Base-by-base conservation (phyloP, 2,888 invertebrate species). In the Baronia brevicornis region DNA sequence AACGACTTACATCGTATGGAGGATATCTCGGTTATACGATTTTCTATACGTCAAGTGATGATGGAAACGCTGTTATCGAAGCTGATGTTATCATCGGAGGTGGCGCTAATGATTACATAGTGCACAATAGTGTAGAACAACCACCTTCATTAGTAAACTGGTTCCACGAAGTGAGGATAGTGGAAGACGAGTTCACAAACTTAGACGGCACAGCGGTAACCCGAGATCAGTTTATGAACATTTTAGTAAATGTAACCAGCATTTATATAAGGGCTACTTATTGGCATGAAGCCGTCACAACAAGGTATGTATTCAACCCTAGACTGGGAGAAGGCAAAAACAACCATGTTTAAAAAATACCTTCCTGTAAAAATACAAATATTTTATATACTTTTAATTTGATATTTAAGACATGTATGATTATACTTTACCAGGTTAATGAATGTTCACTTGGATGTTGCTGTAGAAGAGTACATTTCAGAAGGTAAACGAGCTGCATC, bases 401-500 rank as follows among this genome's bases (percentile, higher is more conserved):
- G 13, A 9, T 31, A 2, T n/a, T 11, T 4, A 6, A 5, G 5
- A 21, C 6, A 19, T 9, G 8, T 11, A 11, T 9, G 5, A 50
- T 17, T 8, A 3, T 14, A 5, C 4, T 21, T 23, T 12, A 12
- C 5, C 6, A 23, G 23, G 11, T 23, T 23, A 12, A 12, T 23
- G 23, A 23, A 23, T 23, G 23, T 23, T 3, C 10, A 12, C 11
- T 5, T 23, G 23, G 23, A 23, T 11, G 23, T 87, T 5, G 90
- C 63, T 1, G 59, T 74, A 1, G 78, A 82, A 12, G 57, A 61
- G 4, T 73, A 62, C n/a, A n/a, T 62, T 44, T 54, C 51, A 5
- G 68, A 60, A 5, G 60, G 55, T 3, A 51, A 52, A 10, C 62
- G 61, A 4, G 91, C 91, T 0, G 67, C 88, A 1, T 88, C 92